A percentile compares a stretch with the other conserved stretches of the same genome.
phyloP scores from a whole-genome alignment of 2,113 vertebrate species.

The Macrotus californicus region DNA sequence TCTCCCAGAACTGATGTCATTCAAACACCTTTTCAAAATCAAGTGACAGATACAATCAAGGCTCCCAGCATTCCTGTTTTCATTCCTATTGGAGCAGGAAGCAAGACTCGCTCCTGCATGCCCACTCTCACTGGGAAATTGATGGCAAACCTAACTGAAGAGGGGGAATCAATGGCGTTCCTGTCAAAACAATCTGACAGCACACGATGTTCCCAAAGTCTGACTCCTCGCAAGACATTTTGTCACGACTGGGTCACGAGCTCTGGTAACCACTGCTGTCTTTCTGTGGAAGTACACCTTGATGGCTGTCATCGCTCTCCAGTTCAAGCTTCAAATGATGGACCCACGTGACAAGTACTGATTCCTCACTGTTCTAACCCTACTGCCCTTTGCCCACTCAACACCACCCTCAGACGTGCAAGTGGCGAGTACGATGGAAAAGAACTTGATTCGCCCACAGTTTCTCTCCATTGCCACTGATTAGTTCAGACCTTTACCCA shows the following conservation, averaged over 20 bases:
- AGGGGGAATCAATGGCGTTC: background rate
- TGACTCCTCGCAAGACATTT: background rate
- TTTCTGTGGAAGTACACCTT: background rate
- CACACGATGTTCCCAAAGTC: background rate
- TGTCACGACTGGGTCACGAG: background rate
- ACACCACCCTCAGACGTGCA: background rate
- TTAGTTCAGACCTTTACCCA: background rate
- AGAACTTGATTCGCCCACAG: background rate
- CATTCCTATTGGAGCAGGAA: background rate
- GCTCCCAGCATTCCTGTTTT: background rate
- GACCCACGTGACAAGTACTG: fast-evolving
- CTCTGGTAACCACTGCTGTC: background rate
- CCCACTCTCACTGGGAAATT: background rate
- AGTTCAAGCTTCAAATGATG: background rate
- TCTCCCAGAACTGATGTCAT: background rate
- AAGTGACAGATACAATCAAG: background rate
- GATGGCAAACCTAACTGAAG: background rate
- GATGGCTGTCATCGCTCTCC: background rate
- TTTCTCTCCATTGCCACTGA: background rate
- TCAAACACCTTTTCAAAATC: background rate
- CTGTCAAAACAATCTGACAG: background rate
- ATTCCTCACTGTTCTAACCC: background rate
- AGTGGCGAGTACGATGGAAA: background rate
- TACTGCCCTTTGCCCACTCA: background rate
- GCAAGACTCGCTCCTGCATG: background rate